Percentiles rank a stretch among this genome's conserved stretches.
phyloP scores from a whole-genome alignment of 2,113 vertebrate genomes.

The Caranx ignobilis region DNA sequence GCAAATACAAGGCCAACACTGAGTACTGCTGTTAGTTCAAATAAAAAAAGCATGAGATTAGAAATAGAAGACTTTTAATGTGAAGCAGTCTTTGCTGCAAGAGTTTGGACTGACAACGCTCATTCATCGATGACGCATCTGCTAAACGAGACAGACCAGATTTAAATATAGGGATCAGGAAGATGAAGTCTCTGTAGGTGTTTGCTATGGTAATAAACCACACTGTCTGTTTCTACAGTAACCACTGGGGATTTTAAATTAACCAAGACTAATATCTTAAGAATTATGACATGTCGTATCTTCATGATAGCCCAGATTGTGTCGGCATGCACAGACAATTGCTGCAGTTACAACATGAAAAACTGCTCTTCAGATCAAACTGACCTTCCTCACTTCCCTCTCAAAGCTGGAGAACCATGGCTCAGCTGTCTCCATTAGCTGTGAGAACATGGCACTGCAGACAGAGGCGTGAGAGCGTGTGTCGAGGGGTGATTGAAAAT shows the following conservation, averaged over 20 bases:
- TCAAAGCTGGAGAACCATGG: conserved; percentile 87
- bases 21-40: conserved; percentile 2
- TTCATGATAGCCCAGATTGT: not conserved
- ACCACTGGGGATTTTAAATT: conserved; percentile 1
- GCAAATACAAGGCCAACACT: not conserved
- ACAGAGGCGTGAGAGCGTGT: conserved; percentile 2
- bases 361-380: conserved; percentile 23
- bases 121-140: not conserved
- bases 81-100: not conserved
- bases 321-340: conserved; percentile 7
- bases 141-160: not conserved
- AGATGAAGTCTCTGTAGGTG: not conserved
- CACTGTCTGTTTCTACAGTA: conserved; percentile 23
- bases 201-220: not conserved
- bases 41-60: not conserved
- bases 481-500: not conserved
- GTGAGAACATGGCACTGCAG: conserved; percentile 84
- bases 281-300: not conserved
- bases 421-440: conserved; percentile 87
- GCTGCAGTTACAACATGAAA: conserved; percentile 2
- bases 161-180: not conserved
- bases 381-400: conserved; percentile 85
- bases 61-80: not conserved
- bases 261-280: conserved; percentile 13
- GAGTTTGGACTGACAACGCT: not conserved